Evolutionary conservation across 1,140 invertebrate species (phyloP).

Genomic region (roundworm (Caenorhabditis elegans)): DNA sequence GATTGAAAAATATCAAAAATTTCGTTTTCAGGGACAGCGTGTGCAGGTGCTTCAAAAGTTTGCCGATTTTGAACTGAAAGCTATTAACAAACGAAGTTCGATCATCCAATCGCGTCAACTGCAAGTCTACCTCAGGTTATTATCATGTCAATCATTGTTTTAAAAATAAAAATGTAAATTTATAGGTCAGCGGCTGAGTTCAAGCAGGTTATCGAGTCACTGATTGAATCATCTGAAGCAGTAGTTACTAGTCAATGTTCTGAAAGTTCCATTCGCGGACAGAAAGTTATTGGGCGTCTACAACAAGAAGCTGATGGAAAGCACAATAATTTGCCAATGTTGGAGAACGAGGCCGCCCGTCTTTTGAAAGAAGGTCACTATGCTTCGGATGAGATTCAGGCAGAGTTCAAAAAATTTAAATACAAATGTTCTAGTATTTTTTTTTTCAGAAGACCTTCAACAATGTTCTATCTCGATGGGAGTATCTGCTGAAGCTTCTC

Average conservation of each 20-base stretch:
- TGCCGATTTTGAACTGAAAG: neutral
- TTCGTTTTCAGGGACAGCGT: neutral
- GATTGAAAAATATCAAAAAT: too few relatives aligned
- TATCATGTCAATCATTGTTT: neutral
- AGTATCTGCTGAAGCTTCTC: neutral
- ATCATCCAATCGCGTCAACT: neutral
- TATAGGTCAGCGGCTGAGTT: neutral
- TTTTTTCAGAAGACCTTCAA: neutral
- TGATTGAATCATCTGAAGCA: neutral
- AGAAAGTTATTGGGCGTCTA: neutral
- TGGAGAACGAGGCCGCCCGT: neutral
- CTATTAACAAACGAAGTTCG: neutral
- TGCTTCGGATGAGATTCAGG: neutral
- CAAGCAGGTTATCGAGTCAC: neutral
- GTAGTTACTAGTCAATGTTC: neutral
- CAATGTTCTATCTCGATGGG: neutral
- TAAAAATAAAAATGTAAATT: neutral
- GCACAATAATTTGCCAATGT: neutral
- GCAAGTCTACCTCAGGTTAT: neutral
- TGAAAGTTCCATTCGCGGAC: neutral
- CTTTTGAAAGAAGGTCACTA: neutral
- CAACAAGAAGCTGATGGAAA: neutral
- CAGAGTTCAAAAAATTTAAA: neutral
- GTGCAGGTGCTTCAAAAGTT: constrained; percentile 8
- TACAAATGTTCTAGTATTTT: neutral